A percentile compares a stretch with the other conserved stretches of the same genome.
Conservation (phyloP, 2,113 vertebrate genomes). For the Chiloscyllium plagiosum region DNA sequence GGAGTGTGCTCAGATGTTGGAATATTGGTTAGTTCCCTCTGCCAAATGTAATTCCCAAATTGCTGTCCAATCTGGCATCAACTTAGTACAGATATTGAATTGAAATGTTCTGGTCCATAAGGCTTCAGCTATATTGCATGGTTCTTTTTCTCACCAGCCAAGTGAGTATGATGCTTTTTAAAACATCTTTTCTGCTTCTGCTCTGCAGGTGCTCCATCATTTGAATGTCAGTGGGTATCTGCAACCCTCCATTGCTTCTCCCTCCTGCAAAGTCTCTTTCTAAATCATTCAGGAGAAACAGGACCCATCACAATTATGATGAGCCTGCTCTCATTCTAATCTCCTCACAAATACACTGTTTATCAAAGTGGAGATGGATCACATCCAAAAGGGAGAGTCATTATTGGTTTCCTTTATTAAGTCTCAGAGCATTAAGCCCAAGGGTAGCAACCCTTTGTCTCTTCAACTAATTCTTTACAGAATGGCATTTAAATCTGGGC, state of each 20-base stretch:
- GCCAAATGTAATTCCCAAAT: not conserved
- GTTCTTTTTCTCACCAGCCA: not conserved
- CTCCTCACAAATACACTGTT: not conserved
- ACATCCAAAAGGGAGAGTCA: not conserved
- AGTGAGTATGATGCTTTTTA: not conserved
- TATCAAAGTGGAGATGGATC: not conserved
- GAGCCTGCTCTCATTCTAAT: not conserved
- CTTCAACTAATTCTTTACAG: not conserved
- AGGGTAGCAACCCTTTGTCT: not conserved
- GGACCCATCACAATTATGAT: not conserved
- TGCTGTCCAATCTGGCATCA: not conserved
- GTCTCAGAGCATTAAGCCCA: not conserved
- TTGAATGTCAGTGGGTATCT: not conserved
- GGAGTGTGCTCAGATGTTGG: not conserved
- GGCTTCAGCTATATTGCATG: too few relatives aligned
- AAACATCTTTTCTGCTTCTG: not conserved
- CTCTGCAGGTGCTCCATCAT: not conserved
- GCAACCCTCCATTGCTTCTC: not conserved
- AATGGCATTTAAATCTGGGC: not conserved
- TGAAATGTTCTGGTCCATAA: not conserved
- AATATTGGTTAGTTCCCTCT: not conserved
- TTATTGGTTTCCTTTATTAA: not conserved
- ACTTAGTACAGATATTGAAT: not conserved
- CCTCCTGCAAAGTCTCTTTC: not conserved
- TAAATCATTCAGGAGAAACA: not conserved